phyloP scores from a whole-genome alignment of 2,113 vertebrate genomes.

The Ciconia maguari region DNA sequence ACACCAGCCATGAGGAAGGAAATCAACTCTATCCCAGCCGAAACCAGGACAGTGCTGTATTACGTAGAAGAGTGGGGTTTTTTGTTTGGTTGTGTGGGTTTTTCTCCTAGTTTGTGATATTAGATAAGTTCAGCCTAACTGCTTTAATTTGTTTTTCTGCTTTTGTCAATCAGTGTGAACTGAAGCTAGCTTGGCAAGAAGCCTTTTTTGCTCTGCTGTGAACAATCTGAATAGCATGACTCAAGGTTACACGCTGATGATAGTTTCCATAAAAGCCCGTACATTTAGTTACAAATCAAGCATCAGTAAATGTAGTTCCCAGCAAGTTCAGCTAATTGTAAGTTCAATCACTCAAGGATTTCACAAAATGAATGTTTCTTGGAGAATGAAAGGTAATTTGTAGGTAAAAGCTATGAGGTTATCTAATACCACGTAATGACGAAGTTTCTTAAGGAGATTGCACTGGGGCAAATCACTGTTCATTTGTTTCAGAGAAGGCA shows the following conservation, averaged over 20 bases:
- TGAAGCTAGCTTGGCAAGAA: background rate
- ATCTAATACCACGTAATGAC: background rate
- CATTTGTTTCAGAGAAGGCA: background rate
- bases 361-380: background rate
- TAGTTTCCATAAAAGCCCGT: background rate
- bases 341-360: background rate
- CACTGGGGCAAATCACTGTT: background rate
- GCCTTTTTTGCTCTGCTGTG: background rate
- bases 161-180: background rate
- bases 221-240: background rate
- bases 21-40: no score
- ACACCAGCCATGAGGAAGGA: no score
- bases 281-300: background rate
- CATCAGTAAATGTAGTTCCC: background rate
- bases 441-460: background rate
- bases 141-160: background rate
- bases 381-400: background rate
- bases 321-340: background rate
- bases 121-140: background rate
- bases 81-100: background rate
- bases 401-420: background rate
- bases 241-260: background rate
- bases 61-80: background rate
- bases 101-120: background rate
- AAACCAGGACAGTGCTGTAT: no score